Conservation (phyloP, 1,140 invertebrate genomes). For the Meloidogyne floridensis region DNA sequence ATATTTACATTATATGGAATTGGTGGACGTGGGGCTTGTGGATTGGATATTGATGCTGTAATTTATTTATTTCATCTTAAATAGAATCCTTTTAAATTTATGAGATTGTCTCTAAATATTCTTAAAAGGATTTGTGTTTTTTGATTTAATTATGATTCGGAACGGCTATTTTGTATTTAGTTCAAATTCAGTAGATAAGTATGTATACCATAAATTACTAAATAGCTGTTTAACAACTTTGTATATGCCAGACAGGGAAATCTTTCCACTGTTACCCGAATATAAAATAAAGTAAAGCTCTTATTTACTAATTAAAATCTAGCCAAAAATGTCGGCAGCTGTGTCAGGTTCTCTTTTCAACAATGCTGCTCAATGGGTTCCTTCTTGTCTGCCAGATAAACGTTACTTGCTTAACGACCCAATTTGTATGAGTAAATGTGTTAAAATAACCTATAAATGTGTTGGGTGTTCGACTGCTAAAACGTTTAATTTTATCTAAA, state of each 20-base stretch:
- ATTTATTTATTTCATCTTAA: neutral
- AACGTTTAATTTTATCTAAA: conserved; percentile 25
- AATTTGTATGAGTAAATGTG: conserved; percentile 35
- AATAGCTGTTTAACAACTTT: too few species aligned
- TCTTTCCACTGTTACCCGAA: too few species aligned
- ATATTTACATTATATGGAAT: conserved; percentile 41
- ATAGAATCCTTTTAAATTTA: too few species aligned
- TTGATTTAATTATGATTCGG: too few species aligned
- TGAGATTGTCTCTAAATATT: too few species aligned
- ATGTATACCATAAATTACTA: too few species aligned
- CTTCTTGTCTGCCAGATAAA: conserved; percentile 31
- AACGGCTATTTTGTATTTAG: too few species aligned
- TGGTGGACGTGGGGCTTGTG: conserved; percentile 33
- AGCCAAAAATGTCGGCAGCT: conserved; percentile 27
- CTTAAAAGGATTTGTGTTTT: too few species aligned
- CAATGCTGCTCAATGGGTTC: conserved; percentile 17
- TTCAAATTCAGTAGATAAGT: too few species aligned
- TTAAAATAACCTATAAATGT: conserved; percentile 32
- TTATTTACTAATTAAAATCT: neutral
- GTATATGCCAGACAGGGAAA: too few species aligned
- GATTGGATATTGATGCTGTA: conserved; percentile 18
- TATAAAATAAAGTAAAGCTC: too few species aligned
- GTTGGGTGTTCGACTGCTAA: conserved; percentile 10
- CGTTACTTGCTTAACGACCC: conserved; percentile 34
- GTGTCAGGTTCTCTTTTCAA: conserved; percentile 26